Base-by-base conservation (phyloP, 2,888 invertebrate genomes). In the Harpagoxenus sublaevis region DNA sequence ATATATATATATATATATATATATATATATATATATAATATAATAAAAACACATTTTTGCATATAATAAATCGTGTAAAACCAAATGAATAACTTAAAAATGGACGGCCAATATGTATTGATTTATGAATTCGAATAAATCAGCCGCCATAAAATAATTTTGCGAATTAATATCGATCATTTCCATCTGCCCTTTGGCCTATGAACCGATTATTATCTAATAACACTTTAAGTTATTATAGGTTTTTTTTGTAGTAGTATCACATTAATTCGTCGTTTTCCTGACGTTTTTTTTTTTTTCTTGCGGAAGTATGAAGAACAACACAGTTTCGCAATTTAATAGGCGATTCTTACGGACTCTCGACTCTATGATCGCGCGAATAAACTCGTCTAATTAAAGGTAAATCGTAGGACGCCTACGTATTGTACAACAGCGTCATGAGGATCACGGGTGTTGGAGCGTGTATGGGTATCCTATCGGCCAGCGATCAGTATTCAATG, bases 401-500 rank as follows among this genome's bases (percentile, higher is more conserved):
- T 39, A 51, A 81, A 73, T 39, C 74, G 39, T 23, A 45, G 66
- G 53, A 73, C 48, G 48, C 79, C 79, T 23, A 79, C 74, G 12
- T 73, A 60, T 79, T 79, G 48, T 73, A 6, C 23, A 71, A 39
- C 28, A 48, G 9, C 57, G 35, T 60, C 35, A 39, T n/a, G 28
- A 73, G 35, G 86, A 87, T 68, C 60, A 31, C 45, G 53, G 35
- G 18, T 39, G 79, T 60, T 62, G 63, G 84, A 84, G 85, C 75
- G 77, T 78, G 23, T 23, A 23, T 23, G 84, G 74, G 86, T 82
- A 86, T 86, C 83, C 82, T 92, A 91, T 91, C 89, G 86, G 78
- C 42, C 62, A 57, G 73, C 81, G 83, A 92, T 92, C 91, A 84
- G 87, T 86, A 90, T 90, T 91, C 89, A 88, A 68, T 63, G 62